These are phyloP conservation scores for Cyclargus thomasi DNA, from an alignment of 1,140 invertebrate genomes.

Conservation along the genomic window DNA sequence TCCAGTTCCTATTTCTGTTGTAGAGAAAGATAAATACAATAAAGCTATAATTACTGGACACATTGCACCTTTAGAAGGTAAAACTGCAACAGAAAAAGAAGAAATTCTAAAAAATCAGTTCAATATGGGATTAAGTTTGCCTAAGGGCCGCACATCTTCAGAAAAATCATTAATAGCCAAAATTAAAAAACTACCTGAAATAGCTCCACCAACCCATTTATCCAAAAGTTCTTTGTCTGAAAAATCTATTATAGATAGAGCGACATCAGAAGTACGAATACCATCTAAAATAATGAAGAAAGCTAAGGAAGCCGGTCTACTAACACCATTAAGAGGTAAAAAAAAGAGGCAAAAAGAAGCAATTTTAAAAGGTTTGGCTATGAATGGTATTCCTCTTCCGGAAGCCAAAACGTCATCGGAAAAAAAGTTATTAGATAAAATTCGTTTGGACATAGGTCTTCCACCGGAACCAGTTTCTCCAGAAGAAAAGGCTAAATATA, in stretches of 20 bases:
- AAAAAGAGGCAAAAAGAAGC: constrained; percentile 8
- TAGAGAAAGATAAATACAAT: constrained; percentile 31
- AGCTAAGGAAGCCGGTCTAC: constrained; percentile 3
- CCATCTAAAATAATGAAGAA: constrained; percentile 18
- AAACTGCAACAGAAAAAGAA: constrained; percentile 29
- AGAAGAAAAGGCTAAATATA: background rate
- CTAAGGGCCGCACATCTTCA: constrained; percentile 34
- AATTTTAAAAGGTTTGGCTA: constrained; percentile 4
- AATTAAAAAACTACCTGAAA: constrained; percentile 17
- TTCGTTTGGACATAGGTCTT: background rate
- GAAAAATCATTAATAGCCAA: constrained; percentile 35
- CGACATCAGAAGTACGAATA: background rate
- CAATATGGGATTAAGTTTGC: constrained; percentile 30
- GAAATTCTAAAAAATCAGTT: constrained; percentile 30
- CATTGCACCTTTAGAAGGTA: constrained; percentile 33
- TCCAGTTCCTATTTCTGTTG: constrained; percentile 26
- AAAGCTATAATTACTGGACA: constrained; percentile 32
- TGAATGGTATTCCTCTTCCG: constrained; percentile 27
- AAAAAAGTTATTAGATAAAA: background rate
- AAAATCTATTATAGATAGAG: background rate
- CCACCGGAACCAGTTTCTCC: background rate
- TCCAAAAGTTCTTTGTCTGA: background rate
- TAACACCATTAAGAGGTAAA: constrained; percentile 7
- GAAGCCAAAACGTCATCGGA: background rate
- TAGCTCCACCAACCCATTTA: constrained; percentile 28